Evolutionary conservation across 2,113 vertebrate genomes (phyloP).

Genomic region (Eretmochelys imbricata): DNA sequence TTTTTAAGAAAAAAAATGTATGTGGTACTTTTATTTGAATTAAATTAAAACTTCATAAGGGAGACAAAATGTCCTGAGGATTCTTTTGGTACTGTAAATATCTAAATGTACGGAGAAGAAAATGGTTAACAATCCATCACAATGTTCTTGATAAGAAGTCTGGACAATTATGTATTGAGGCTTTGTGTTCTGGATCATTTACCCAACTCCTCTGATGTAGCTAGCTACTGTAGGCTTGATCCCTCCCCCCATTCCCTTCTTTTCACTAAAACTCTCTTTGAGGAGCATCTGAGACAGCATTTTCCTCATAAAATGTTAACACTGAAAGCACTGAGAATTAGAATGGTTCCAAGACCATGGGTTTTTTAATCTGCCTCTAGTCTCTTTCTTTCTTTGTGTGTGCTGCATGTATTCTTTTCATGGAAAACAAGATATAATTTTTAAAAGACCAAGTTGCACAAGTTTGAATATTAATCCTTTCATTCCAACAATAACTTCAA

Average conservation of each 20-base stretch:
- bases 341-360: background rate
- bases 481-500: background rate
- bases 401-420: background rate
- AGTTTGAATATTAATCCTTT: background rate
- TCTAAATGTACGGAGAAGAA: background rate
- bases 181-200: constrained; percentile 52
- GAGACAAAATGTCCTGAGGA: constrained; percentile 17
- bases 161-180: constrained; percentile 3
- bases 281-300: background rate
- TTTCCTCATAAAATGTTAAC: constrained; percentile 22
- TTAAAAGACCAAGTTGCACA: background rate
- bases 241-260: background rate
- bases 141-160: constrained; percentile 39
- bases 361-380: background rate
- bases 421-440: rapidly evolving
- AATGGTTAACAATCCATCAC: constrained; percentile 17
- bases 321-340: constrained; percentile 18
- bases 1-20: background rate
- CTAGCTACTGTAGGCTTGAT: background rate
- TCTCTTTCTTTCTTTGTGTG: background rate
- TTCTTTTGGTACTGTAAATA: background rate
- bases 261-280: constrained; percentile 22
- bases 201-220: constrained; percentile 4
- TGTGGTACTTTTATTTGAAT: constrained; percentile 18
- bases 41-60: constrained; percentile 27